phyloP scores from a whole-genome alignment of 2,113 vertebrate species.

The Lampris incognitus region DNA sequence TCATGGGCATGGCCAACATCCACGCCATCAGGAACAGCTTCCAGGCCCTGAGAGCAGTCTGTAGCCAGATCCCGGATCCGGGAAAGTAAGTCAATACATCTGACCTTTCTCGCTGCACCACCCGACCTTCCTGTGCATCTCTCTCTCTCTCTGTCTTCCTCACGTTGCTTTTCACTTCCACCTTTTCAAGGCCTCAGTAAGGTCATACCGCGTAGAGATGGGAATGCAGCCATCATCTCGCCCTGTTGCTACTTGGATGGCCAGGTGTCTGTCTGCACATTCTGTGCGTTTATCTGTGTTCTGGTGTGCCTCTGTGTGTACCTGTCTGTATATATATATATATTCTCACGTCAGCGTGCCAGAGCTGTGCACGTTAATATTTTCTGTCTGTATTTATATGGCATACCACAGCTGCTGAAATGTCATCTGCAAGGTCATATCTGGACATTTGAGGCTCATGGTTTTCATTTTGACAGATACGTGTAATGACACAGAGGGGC shows the following conservation, averaged over 20 bases:
- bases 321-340: constrained; percentile 14
- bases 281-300: constrained; percentile 7
- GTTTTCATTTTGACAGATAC: constrained; percentile 6
- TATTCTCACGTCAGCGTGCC: neutral
- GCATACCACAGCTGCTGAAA: neutral
- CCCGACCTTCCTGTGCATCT: neutral
- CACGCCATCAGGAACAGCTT: constrained; percentile 98
- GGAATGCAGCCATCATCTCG: constrained; percentile 36
- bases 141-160: neutral
- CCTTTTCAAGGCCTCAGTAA: constrained; percentile 18
- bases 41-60: constrained; percentile 94
- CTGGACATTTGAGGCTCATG: constrained; percentile 8
- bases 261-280: constrained; percentile 49
- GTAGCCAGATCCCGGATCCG: constrained; percentile 98
- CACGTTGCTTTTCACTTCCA: constrained; percentile 10
- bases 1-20: constrained; percentile 99
- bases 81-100: constrained; percentile 90
- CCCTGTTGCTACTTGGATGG: constrained; percentile 33
- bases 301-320: neutral
- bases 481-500: constrained; percentile 12
- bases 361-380: constrained; percentile 14
- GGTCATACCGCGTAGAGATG: constrained; percentile 38
- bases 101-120: constrained; percentile 58
- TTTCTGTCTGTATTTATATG: neutral
- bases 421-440: neutral